These are phyloP conservation scores for Aspidoscelis tigris DNA, from an alignment of 2,113 vertebrate genomes.

Conservation along the genomic window DNA sequence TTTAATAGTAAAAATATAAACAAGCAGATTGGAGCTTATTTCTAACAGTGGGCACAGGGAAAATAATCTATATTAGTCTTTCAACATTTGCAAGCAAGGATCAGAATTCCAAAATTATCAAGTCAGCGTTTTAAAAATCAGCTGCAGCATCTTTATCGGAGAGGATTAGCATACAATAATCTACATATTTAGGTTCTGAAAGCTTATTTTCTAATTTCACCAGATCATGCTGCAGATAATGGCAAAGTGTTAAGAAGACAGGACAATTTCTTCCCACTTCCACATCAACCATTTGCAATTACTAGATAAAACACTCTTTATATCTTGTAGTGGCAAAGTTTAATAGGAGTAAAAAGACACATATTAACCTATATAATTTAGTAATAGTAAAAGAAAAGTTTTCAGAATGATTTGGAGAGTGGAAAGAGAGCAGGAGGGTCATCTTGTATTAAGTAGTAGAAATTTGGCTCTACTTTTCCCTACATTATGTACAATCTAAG, in stretches of 20 bases:
- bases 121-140: neutral
- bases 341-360: constrained; percentile 9
- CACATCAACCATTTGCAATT: neutral
- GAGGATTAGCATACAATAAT: neutral
- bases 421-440: neutral
- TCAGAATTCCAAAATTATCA: neutral
- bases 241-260: neutral
- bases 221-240: neutral
- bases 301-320: neutral
- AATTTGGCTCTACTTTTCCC: constrained; percentile 29
- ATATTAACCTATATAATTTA: neutral
- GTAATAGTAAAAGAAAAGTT: constrained; percentile 12
- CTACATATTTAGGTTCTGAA: neutral
- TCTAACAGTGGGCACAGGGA: too few relatives aligned
- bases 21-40: too few relatives aligned
- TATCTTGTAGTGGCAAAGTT: neutral
- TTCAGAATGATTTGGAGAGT: neutral
- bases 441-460: constrained; percentile 30
- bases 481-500: constrained; percentile 31
- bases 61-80: too few relatives aligned
- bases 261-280: too few relatives aligned
- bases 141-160: neutral
- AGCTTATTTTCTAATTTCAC: neutral
- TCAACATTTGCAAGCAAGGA: neutral
- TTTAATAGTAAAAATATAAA: too few relatives aligned